Evolutionary conservation across 2,113 vertebrate species (phyloP).

Genomic region (Gopherus evgoodei): DNA sequence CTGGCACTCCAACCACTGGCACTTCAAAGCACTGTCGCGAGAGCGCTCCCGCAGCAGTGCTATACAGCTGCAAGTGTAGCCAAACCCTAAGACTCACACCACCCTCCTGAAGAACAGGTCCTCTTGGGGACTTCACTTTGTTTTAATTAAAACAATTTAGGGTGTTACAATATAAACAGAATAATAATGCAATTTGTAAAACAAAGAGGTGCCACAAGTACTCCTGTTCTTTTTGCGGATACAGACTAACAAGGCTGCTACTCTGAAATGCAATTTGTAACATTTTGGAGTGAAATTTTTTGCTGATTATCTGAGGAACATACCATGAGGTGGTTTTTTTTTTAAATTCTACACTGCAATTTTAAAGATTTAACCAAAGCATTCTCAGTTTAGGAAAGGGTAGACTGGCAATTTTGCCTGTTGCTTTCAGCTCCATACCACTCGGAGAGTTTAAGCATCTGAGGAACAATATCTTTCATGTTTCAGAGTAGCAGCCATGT

Average conservation of each 20-base stretch:
- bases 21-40: too few relatives aligned
- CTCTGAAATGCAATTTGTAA: not conserved
- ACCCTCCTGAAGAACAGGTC: not conserved
- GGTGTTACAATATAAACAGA: not conserved
- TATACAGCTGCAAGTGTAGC: too few relatives aligned
- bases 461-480: too few relatives aligned
- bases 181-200: not conserved
- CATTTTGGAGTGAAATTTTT: not conserved
- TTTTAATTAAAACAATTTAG: not conserved
- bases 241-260: too few relatives aligned
- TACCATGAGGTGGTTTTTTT: not conserved
- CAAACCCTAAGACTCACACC: not conserved
- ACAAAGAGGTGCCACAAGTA: too few relatives aligned
- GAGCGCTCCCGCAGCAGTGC: too few relatives aligned
- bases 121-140: not conserved
- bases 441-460: not conserved
- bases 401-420: not conserved
- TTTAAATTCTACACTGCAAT: not conserved
- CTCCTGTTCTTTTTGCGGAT: too few relatives aligned
- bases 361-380: constrained; percentile 33
- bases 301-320: not conserved
- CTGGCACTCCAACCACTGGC: too few relatives aligned
- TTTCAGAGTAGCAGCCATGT: too few relatives aligned
- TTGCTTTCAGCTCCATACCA: too few relatives aligned
- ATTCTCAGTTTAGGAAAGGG: not conserved